These are phyloP conservation scores for Psittacula cyanocephala DNA, from an alignment of 2,113 vertebrate genomes.

Conservation along the genomic window DNA sequence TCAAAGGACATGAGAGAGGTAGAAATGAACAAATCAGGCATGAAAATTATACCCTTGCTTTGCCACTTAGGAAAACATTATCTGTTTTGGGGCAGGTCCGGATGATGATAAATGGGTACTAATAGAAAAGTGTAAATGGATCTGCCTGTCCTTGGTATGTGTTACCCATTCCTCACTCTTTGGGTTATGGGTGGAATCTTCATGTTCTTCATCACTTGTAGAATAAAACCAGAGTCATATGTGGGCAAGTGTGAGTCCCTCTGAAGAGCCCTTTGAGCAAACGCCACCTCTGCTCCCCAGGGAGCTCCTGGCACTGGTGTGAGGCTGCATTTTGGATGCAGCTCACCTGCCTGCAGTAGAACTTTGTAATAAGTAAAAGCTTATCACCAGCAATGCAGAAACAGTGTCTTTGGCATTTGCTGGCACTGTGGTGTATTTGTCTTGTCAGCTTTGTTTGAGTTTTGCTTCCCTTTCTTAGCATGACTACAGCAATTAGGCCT, in stretches of 20 bases:
- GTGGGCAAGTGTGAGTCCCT: background rate
- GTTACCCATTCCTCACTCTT: background rate
- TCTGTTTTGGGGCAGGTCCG: background rate
- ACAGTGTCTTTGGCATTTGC: background rate
- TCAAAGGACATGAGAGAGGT: background rate
- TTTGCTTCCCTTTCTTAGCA: background rate
- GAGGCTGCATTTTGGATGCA: background rate
- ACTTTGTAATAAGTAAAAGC: background rate
- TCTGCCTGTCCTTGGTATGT: background rate
- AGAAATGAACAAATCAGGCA: constrained; percentile 2
- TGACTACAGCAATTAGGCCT: background rate
- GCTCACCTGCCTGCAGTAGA: background rate
- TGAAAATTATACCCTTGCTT: constrained; percentile 45
- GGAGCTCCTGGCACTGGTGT: background rate
- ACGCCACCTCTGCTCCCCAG: background rate
- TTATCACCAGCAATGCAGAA: background rate
- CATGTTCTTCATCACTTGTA: background rate
- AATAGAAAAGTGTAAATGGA: background rate
- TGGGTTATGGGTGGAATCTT: background rate
- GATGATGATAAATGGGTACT: constrained; percentile 4
- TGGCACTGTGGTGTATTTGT: accelerated
- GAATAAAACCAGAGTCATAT: background rate
- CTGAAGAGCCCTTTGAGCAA: background rate
- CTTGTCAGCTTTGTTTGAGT: background rate
- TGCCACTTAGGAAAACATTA: constrained; percentile 19